Percentiles rank a stretch among this genome's conserved stretches.
phyloP scores from a whole-genome alignment of 2,888 invertebrate genomes.

The Diogma glabrata region DNA sequence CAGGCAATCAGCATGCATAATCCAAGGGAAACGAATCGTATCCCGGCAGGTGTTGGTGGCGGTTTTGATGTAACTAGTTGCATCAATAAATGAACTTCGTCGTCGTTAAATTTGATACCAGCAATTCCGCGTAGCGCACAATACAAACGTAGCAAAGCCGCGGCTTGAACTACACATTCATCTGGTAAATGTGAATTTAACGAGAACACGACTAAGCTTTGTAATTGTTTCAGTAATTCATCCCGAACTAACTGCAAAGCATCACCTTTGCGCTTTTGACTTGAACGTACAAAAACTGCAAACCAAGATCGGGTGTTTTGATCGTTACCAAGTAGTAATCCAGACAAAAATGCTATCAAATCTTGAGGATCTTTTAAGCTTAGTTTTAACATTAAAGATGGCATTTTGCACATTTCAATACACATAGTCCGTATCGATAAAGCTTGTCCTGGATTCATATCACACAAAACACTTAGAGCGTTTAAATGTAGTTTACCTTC shows the following conservation, averaged over 20 bases:
- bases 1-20: slow-evolving; percentile 92
- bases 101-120: slow-evolving; percentile 86
- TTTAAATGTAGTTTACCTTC: slow-evolving; percentile 63
- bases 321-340: slow-evolving; percentile 80
- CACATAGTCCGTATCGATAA: slow-evolving; percentile 76
- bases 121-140: slow-evolving; percentile 89
- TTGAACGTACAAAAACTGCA: slow-evolving; percentile 74
- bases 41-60: slow-evolving; percentile 81
- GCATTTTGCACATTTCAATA: slow-evolving; percentile 80
- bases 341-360: slow-evolving; percentile 75
- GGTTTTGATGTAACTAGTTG: slow-evolving; percentile 80
- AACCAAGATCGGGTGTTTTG: slow-evolving; percentile 86
- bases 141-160: slow-evolving; percentile 79
- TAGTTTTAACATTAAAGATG: slow-evolving; percentile 73
- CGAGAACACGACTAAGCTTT: slow-evolving; percentile 47
- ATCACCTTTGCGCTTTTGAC: slow-evolving; percentile 56
- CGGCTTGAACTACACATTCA: slow-evolving; percentile 67
- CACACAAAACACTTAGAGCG: slow-evolving; percentile 69
- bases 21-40: slow-evolving; percentile 83
- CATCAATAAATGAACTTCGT: slow-evolving; percentile 75
- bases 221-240: slow-evolving; percentile 61
- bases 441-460: slow-evolving; percentile 81
- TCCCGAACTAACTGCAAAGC: slow-evolving; percentile 49
- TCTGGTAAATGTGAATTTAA: slow-evolving; percentile 48
- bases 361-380: slow-evolving; percentile 59